These are phyloP conservation scores for Leptinotarsa tumamoca DNA, from an alignment of 2,888 invertebrate genomes.

Conservation along the genomic window DNA sequence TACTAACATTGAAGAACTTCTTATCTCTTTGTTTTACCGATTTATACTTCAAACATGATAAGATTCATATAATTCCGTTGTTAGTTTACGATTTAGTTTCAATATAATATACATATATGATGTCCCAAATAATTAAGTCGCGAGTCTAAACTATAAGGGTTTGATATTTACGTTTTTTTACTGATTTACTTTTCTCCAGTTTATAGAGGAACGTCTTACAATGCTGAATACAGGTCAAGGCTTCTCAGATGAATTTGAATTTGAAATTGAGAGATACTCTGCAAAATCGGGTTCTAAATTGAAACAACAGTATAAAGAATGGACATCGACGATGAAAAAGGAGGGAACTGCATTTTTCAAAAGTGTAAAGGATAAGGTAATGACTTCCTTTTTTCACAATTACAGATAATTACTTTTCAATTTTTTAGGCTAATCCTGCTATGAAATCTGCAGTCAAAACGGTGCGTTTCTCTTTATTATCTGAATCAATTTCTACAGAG, in stretches of 20 bases:
- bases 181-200: slow-evolving; percentile 70
- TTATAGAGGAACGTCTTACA: slow-evolving; percentile 93
- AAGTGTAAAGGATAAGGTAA: slow-evolving; percentile 89
- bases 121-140: neutral
- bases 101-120: neutral
- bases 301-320: slow-evolving; percentile 82
- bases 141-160: neutral
- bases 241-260: slow-evolving; percentile 95
- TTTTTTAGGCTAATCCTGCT: slow-evolving; percentile 90
- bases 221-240: slow-evolving; percentile 93
- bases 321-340: slow-evolving; percentile 82
- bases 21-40: neutral
- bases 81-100: neutral
- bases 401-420: slow-evolving; percentile 27
- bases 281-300: slow-evolving; percentile 75
- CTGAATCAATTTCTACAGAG: no score
- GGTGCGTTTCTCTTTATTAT: slow-evolving; percentile 73
- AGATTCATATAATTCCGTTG: neutral
- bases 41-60: neutral
- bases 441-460: slow-evolving; percentile 93
- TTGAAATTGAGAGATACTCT: slow-evolving; percentile 82
- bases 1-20: neutral
- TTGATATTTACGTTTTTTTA: neutral
- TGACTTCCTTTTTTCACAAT: neutral
- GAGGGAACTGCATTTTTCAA: slow-evolving; percentile 88